Conservation (phyloP, 2,113 vertebrate genomes). For the Chaetops frenatus region DNA sequence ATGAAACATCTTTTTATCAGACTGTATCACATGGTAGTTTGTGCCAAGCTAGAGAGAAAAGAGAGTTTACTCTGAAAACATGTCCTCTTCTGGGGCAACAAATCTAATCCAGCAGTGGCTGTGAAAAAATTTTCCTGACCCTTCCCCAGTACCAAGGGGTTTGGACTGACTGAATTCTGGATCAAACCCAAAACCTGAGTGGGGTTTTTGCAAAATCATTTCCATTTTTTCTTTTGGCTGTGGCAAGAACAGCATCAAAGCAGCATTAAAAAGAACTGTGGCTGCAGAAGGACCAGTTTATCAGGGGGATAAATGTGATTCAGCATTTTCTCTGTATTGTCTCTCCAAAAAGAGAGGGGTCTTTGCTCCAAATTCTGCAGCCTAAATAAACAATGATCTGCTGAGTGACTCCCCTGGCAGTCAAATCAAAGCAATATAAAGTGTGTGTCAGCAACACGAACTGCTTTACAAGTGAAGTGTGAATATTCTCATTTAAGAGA, state of each 20-base stretch:
- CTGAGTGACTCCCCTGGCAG: not conserved
- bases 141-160: not conserved
- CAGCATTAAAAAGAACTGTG: not conserved
- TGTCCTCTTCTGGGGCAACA: not conserved
- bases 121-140: not conserved
- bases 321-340: not conserved
- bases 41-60: not conserved
- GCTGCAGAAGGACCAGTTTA: not conserved
- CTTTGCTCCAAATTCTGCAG: not conserved
- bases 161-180: not conserved
- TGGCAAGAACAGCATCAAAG: not conserved
- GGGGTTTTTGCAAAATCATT: not conserved
- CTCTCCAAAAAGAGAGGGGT: not conserved
- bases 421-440: not conserved
- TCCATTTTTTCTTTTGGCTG: not conserved
- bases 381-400: not conserved
- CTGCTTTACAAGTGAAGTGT: not conserved
- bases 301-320: not conserved
- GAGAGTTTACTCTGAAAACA: not conserved
- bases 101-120: not conserved
- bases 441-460: not conserved
- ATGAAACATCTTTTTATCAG: constrained; percentile 31
- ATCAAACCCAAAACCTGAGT: not conserved
- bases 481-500: not conserved
- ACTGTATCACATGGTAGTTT: not conserved